These are phyloP conservation scores for Gorsachius magnificus DNA, from an alignment of 2,797 vertebrate genomes.

Conservation along the genomic window DNA sequence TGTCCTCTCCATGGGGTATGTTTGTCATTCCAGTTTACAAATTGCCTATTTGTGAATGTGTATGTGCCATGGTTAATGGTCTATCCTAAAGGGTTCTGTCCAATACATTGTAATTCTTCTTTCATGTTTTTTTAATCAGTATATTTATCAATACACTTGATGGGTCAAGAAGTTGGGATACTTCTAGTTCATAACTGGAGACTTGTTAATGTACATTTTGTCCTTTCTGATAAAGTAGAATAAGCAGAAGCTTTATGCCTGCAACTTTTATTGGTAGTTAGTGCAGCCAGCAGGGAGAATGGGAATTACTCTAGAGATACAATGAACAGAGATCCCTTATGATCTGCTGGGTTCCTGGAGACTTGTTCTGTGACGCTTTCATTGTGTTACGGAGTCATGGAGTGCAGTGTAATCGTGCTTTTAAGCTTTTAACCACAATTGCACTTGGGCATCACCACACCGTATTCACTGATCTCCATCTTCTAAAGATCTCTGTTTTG, in stretches of 20 bases:
- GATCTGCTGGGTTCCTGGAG: background rate
- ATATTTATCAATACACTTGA: background rate
- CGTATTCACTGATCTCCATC: background rate
- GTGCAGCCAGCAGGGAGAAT: background rate
- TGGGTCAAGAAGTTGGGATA: background rate
- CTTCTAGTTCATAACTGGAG: background rate
- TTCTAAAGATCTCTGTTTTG: background rate
- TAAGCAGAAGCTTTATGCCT: background rate
- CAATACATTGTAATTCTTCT: background rate
- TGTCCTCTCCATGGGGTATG: background rate
- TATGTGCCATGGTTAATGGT: background rate
- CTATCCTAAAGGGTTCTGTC: background rate
- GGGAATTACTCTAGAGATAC: background rate
- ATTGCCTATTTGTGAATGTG: background rate
- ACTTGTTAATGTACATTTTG: background rate
- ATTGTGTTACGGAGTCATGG: background rate
- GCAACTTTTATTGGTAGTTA: background rate
- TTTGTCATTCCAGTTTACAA: background rate
- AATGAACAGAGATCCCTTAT: background rate
- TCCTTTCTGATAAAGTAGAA: background rate
- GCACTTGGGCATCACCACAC: background rate
- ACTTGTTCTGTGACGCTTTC: background rate
- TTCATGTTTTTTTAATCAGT: background rate
- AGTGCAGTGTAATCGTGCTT: background rate
- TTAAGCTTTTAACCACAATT: background rate